Evolutionary conservation across 2,797 vertebrate genomes (phyloP).

Genomic region (Diplodus sargus): DNA sequence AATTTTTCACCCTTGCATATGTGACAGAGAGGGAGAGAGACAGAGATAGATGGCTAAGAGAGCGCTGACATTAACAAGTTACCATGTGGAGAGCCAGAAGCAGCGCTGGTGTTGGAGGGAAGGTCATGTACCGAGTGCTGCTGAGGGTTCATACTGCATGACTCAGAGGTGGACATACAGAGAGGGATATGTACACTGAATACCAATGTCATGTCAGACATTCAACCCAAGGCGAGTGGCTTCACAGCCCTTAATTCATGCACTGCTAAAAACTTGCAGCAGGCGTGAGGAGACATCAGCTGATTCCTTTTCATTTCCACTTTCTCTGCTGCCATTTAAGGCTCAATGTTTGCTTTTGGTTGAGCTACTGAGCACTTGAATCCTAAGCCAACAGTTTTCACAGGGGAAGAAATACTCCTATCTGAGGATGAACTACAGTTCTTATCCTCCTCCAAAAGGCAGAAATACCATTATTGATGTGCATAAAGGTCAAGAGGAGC

Average conservation of each 20-base stretch:
- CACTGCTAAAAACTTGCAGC: not conserved
- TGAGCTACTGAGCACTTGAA: constrained; percentile 60
- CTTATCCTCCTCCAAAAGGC: constrained; percentile 65
- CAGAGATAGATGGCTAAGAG: constrained; percentile 34
- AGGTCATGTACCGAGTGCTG: constrained; percentile 73
- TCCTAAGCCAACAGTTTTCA: constrained; percentile 68
- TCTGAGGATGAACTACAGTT: constrained; percentile 67
- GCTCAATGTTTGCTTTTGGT: constrained; percentile 64
- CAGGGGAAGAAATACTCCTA: constrained; percentile 57
- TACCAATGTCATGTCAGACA: constrained; percentile 61
- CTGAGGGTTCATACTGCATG: constrained; percentile 67
- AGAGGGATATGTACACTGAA: constrained; percentile 52
- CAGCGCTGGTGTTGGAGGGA: constrained; percentile 70
- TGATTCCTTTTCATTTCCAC: constrained; percentile 19
- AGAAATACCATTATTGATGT: constrained; percentile 78
- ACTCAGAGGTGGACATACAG: constrained; percentile 66
- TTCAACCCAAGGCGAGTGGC: constrained; percentile 40
- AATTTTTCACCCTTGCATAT: constrained; percentile 49
- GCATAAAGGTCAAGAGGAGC: constrained; percentile 76
- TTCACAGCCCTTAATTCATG: constrained; percentile 25
- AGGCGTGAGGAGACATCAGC: not conserved
- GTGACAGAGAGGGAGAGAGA: constrained; percentile 40
- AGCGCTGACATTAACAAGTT: constrained; percentile 73
- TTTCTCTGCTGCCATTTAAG: constrained; percentile 45
- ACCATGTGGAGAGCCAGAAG: constrained; percentile 68